phyloP scores from a whole-genome alignment of 35 echinoderm and acorn worm genomes.

The Chiridota heheva region DNA sequence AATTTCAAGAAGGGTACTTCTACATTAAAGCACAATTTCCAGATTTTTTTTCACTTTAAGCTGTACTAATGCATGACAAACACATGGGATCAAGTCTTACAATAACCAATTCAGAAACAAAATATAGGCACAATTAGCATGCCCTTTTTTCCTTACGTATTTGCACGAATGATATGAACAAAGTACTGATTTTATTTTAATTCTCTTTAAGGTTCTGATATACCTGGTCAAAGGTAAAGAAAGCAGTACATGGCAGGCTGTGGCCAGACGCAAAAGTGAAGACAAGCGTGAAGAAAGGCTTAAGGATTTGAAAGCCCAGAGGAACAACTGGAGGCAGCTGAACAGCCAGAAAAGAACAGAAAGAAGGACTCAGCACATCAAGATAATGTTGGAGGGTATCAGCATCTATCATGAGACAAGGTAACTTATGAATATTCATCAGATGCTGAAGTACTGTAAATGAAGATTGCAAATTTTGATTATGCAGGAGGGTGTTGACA shows the following conservation, averaged over 20 bases:
- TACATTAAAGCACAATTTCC: no score
- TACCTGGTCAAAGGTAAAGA: conserved; percentile 93
- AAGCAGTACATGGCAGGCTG: conserved; percentile 58
- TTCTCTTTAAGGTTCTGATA: conserved; percentile 69
- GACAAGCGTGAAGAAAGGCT: conserved; percentile 59
- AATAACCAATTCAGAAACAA: no score
- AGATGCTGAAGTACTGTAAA: not conserved
- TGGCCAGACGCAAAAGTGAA: conserved; percentile 49
- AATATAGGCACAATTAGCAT: no score
- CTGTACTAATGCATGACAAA: no score
- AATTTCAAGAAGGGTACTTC: no score
- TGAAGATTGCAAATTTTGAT: not conserved
- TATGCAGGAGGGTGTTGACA: not conserved
- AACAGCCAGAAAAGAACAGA: conserved; percentile 46
- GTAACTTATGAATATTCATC: conserved; percentile 8
- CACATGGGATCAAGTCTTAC: no score
- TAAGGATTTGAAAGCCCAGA: conserved; percentile 64
- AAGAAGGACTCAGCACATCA: conserved; percentile 64
- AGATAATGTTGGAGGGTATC: conserved; percentile 82
- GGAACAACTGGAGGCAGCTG: conserved; percentile 84
- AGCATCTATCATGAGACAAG: conserved; percentile 89
- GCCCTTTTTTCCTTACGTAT: no score
- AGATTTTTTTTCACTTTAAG: no score
- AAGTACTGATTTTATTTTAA: no score
- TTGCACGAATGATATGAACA: no score